Evolutionary conservation across 2,888 invertebrate genomes (phyloP), one percentile per base, ranked within the genome.

Genomic region (Eledone cirrhosa): DNA sequence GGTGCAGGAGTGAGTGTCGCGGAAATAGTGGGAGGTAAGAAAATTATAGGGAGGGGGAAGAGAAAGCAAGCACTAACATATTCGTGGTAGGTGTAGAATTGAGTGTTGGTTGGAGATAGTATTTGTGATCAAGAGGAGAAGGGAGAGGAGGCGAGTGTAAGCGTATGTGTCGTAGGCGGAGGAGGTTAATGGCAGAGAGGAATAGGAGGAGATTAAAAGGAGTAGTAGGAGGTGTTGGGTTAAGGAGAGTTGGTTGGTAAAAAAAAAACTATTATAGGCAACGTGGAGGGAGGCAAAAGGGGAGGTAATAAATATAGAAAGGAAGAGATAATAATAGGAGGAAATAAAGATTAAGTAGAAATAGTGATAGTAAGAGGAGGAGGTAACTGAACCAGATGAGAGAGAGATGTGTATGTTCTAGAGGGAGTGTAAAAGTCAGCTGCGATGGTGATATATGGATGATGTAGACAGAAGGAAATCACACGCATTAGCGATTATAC

Each of bases 271-370:
- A 27, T n/a, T 65, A n/a, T 13, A 65, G n/a, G 65, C 22, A 24
- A 22, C 14, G n/a, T 27, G 27, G 65, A 5, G n/a, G 29, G 22
- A 14, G 29, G 24, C 27, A 29, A 67, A 29, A 31, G 22, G 2
- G 14, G 67, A 67, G 67, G 1, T 19, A 14, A 31, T 31, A 31
- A 14, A 67, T 2, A 33, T 33, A 31, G 72, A 72, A n/a, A 72
- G 72, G 31, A 41, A 72, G 72, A 31, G 31, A n/a, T 31, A 72
- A 72, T 72, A n/a, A n/a, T 29, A 72, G 33, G 72, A 72, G 72
- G 31, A n/a, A 72, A 41, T n/a, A 41, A 41, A 33, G 3, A 72
- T 41, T 5, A 11, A 41, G 41, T 41, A n/a, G n/a, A n/a, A n/a
- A n/a, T n/a, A n/a, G n/a, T n/a, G 19, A 67, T 67, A 41, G 19